Conservation (phyloP, 2,113 vertebrate genomes). For the Aphelocoma coerulescens region DNA sequence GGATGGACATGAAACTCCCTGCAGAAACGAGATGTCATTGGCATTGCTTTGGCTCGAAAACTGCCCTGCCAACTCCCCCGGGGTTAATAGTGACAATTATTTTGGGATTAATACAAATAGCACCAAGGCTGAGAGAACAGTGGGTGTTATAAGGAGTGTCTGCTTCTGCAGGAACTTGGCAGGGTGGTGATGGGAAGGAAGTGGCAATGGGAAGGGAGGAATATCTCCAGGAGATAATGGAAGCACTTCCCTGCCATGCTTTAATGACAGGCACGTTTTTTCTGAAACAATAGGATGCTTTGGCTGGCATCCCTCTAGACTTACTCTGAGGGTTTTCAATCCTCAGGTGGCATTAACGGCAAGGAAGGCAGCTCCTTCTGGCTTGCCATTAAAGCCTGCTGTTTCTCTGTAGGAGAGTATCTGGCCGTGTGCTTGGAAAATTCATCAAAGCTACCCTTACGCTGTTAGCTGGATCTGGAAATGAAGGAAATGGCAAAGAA, state of each 20-base stretch:
- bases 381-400: neutral
- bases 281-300: neutral
- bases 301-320: neutral
- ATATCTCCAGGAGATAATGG: neutral
- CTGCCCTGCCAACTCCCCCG: neutral
- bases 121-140: neutral
- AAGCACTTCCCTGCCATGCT: neutral
- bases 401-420: neutral
- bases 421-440: neutral
- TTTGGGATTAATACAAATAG: neutral
- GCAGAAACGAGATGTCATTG: neutral
- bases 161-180: neutral
- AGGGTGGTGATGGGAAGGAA: neutral
- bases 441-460: neutral
- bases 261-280: neutral
- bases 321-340: neutral
- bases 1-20: neutral
- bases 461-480: neutral
- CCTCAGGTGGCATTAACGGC: neutral
- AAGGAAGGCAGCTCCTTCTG: neutral
- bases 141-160: neutral
- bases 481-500: neutral
- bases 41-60: neutral
- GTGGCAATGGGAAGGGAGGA: neutral
- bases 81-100: neutral